Evolutionary conservation across 64 coral and sea anemone genomes (phyloP).

Genomic region (Montipora capricornis): DNA sequence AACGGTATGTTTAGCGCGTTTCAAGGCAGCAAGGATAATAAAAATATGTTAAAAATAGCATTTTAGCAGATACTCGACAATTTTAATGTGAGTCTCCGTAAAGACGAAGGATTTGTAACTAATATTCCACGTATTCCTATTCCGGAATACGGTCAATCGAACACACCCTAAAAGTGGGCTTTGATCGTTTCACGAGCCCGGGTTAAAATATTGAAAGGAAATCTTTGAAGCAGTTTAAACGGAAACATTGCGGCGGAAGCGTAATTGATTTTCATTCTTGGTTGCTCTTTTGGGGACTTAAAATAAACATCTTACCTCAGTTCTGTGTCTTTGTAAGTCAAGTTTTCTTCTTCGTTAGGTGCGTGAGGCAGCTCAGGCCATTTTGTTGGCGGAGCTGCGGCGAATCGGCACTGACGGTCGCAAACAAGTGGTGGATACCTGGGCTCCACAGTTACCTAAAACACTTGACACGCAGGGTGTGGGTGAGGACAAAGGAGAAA

Average conservation of each 20-base stretch:
- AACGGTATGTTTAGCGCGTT: no score
- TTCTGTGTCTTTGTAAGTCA: no score
- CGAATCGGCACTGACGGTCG: constrained; percentile 90
- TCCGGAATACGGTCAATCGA: no score
- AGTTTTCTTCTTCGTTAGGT: constrained; percentile 46
- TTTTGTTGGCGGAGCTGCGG: constrained; percentile 87
- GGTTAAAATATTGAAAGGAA: not conserved
- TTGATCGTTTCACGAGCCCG: not conserved
- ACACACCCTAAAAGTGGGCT: not conserved
- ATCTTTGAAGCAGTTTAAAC: not conserved
- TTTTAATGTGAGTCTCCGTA: no score
- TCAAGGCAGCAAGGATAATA: no score
- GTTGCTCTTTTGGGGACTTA: no score
- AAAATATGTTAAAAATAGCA: no score
- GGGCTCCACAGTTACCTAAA: constrained; percentile 94
- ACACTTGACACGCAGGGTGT: constrained; percentile 71
- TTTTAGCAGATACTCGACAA: no score
- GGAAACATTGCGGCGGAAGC: not conserved
- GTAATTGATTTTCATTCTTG: no score
- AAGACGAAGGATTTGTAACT: no score
- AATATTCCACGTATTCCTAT: no score
- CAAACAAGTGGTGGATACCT: constrained; percentile 93
- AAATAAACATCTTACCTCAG: no score
- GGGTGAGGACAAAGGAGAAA: constrained; percentile 47
- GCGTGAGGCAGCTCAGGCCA: constrained; percentile 92